Base-by-base conservation (phyloP, 2,888 invertebrate genomes). In the Nemurella pictetii region DNA sequence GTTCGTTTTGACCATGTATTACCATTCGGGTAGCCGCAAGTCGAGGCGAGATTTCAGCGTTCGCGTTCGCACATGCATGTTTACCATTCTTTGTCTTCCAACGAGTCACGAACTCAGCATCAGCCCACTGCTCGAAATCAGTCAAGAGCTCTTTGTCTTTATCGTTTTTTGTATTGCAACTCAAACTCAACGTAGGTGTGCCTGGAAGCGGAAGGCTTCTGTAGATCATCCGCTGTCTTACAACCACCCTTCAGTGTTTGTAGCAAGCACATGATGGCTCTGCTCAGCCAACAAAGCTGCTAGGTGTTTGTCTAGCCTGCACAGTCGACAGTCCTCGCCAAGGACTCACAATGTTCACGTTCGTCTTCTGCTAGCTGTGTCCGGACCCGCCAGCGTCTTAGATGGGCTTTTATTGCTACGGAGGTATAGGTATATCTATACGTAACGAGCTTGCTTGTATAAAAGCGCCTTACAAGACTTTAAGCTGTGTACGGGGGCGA, bases 1-100 rank as follows among this genome's bases (percentile, higher is more conserved):
- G 20, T 12, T 55, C 55, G 20, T 20, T 55, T 55, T 55, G 1
- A 55, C n/a, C n/a, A n/a, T n/a, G n/a, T n/a, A n/a, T n/a, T n/a
- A n/a, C n/a, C n/a, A n/a, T n/a, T n/a, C n/a, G n/a, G n/a, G n/a
- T n/a, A n/a, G n/a, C n/a, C n/a, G n/a, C n/a, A n/a, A n/a, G n/a
- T n/a, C 55, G 55, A 7, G 55, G 28, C 77, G 77, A 77, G 77
- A 77, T 77, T 80, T 25, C 80, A 12, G 12, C 80, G n/a, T 30
- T 36, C 80, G 32, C 32, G 28, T 27, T 80, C 12, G 12, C 30
- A 28, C 26, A 28, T 77, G 77, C 4, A 30, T 26, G 36, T 35
- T n/a, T n/a, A 26, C 26, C 7, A 32, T 81, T 35, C 36, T 35
- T 81, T 81, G 80, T 81, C 80, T 81, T 9, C 7, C 75, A 75